Conservation (phyloP, 2,888 invertebrate genomes). For the Sarcophaga rosellei region DNA sequence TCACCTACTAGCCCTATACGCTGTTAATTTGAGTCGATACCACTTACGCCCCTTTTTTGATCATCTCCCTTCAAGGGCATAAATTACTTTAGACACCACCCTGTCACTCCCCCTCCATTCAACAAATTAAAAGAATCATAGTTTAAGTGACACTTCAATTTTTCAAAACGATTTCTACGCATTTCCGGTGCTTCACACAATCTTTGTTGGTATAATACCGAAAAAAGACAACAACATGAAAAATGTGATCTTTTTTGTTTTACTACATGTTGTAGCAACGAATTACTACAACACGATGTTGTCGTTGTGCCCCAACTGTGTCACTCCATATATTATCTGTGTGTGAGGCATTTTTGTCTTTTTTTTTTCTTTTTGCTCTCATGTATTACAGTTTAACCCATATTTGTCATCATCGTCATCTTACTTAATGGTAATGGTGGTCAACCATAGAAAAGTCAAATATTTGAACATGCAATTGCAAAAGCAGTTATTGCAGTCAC, state of each 20-base stretch:
- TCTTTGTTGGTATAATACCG: background rate
- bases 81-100: too few species aligned
- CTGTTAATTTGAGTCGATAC: too few species aligned
- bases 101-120: too few species aligned
- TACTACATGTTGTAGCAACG: background rate
- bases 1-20: too few species aligned
- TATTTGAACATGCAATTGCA: slow-evolving; percentile 23
- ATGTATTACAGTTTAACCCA: slow-evolving; percentile 57
- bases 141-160: background rate
- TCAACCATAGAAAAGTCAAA: slow-evolving; percentile 44
- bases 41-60: too few species aligned
- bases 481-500: background rate
- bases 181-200: slow-evolving; percentile 58
- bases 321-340: background rate
- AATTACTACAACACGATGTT: background rate
- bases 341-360: too few species aligned
- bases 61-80: too few species aligned
- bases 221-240: background rate
- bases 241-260: background rate
- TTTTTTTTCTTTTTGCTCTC: background rate
- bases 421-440: background rate
- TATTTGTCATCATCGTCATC: slow-evolving; percentile 56
- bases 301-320: background rate
- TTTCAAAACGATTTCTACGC: slow-evolving; percentile 19
- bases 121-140: too few species aligned